Evolutionary conservation across 2,797 vertebrate genomes (phyloP), one percentile per base, ranked within the genome.

Genomic region (Mycteria americana): DNA sequence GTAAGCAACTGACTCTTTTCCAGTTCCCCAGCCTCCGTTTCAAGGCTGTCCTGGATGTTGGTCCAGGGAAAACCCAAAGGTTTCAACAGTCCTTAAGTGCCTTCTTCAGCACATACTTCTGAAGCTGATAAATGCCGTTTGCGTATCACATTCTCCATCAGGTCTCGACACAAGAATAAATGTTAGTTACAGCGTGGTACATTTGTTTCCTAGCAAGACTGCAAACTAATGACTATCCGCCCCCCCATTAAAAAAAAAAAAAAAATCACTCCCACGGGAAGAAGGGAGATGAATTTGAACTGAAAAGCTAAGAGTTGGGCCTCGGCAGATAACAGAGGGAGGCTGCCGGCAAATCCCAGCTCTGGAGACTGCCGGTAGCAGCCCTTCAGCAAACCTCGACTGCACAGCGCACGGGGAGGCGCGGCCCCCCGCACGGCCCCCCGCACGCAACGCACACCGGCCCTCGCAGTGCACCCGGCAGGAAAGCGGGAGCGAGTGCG

Each of bases 161-260:
- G 45, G 37, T 80, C 81, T 39, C 80, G 78, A 60, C 56, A 39
- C 2, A 23, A 67, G 70, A 80, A 43, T 39, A 74, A 68, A 67
- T 5, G 39, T 18, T 45, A 57, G 27, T 25, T 30, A 56, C 33
- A 25, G 24, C 5, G 15, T 3, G 13, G 37, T 46, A 45, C 31
- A 9, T 57, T 88, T 41, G 64, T 37, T 83, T 80, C 68, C 57
- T 5, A 62, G 60, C 64, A 75, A 69, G 54, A 59, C 37, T 21
- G 37, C 31, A 78, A 54, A 13, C 27, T 63, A 74, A 51, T 0
- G 7, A 39, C 25, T 51, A 31, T 8, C 23, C 1, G 1, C 5
- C 17, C 8, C 10, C 18, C 12, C 35, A 9, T 37, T 14, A 6
- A 53, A 45, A 50, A 14, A n/a, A 60, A 41, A 16, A 37, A 15